These are phyloP conservation scores for Mayetiola destructor DNA, from an alignment of 2,888 invertebrate species.

Conservation along the genomic window DNA sequence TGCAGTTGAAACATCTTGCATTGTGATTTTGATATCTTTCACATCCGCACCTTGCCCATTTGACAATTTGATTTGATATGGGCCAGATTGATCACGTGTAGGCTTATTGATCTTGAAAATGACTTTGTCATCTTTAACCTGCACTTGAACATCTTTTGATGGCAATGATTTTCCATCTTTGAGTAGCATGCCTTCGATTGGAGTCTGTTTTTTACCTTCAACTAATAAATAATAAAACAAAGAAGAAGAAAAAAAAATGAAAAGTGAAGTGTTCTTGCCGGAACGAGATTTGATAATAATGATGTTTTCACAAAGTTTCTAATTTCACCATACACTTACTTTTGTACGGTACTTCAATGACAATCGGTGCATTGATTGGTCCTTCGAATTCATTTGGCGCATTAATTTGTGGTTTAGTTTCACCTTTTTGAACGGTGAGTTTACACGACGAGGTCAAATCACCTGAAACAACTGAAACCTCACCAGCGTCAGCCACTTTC, in stretches of 20 bases:
- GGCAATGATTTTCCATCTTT: conserved; percentile 83
- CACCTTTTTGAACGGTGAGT: conserved; percentile 74
- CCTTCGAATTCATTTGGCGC: conserved; percentile 81
- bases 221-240: conserved; percentile 40
- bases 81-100: conserved; percentile 71
- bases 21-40: conserved; percentile 66
- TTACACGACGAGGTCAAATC: conserved; percentile 68
- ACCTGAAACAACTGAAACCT: conserved; percentile 75
- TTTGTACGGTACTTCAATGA: conserved; percentile 82
- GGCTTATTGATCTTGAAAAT: conserved; percentile 87
- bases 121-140: conserved; percentile 79
- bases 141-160: conserved; percentile 75
- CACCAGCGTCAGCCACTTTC: conserved; percentile 71
- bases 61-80: conserved; percentile 80
- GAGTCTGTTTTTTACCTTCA: conserved; percentile 73
- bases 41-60: conserved; percentile 88
- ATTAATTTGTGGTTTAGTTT: conserved; percentile 81
- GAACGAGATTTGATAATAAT: not conserved
- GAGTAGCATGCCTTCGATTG: conserved; percentile 75
- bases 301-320: not conserved
- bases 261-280: not conserved
- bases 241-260: not conserved
- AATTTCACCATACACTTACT: conserved; percentile 36
- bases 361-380: conserved; percentile 77
- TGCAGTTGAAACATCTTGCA: conserved; percentile 80